Evolutionary conservation across 35 echinoderm and acorn worm genomes (phyloP), one percentile per base, ranked within the genome.

Genomic region (Lytechinus variegatus): DNA sequence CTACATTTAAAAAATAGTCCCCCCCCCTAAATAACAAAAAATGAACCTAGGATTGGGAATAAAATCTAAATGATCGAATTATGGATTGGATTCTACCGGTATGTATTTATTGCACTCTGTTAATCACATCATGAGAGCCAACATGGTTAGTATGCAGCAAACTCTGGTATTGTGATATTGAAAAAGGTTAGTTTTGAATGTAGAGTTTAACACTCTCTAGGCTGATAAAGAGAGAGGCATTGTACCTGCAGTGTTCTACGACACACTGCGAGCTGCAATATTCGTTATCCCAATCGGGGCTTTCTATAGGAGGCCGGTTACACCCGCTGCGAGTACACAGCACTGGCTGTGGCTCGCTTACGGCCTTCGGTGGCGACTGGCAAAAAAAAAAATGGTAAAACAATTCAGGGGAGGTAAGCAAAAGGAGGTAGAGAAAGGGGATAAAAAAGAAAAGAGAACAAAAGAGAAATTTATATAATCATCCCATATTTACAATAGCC

Each of bases 231-330:
- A 79, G 21, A 24, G 66, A n/a, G 66, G 14, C 16, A 79, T 27
- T 93, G 28, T 95, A 99, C 98, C 98, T 99, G 96, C 98, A 99
- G 95, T 99, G 97, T 90, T 97, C 96, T 57, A 99, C 98, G 1
- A 99, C 98, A 95, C 98, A 99, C 52, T 99, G 97, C 56, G 98
- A 97, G 54, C 97, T 98, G 92, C 98, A 99, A 89, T 99, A 99
- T 86, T 99, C 98, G 56, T 99, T 99, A 93, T 99, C 97, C 97
- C 98, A 99, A 53, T 99, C 97, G 2, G 97, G 97, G 89, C 96
- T 98, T 55, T 87, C 93, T 86, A 99, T 98, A 55, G 97, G 94
- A 10, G 95, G 95, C 55, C 95, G 95, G 92, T 95, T 97, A 95
- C 97, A 99, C 61, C 97, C 98, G 94, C 96, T 99, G 33, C 98